Evolutionary conservation across 2,888 invertebrate species (phyloP).

Genomic region (Oscheius sp.): DNA sequence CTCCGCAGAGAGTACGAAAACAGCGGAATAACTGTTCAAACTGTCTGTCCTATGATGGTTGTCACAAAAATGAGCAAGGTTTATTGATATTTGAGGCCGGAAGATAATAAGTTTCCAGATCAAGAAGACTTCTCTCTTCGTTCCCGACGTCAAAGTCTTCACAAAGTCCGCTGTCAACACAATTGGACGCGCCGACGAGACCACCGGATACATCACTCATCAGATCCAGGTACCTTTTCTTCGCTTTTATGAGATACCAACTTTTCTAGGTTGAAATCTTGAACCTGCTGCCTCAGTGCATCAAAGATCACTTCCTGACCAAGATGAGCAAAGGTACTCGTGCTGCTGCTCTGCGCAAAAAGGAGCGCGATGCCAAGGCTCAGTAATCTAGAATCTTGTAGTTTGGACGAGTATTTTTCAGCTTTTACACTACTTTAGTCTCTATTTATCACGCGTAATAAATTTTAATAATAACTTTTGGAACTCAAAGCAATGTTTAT

Average conservation of each 20-base stretch:
- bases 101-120: constrained; percentile 29
- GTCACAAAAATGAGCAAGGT: constrained; percentile 71
- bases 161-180: constrained; percentile 62
- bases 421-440: background rate
- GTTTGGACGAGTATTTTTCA: background rate
- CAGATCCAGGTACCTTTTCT: constrained; percentile 29
- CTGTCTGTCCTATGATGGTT: constrained; percentile 70
- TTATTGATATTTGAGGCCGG: background rate
- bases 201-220: constrained; percentile 62
- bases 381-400: constrained; percentile 39
- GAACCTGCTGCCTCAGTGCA: constrained; percentile 52
- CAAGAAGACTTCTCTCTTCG: constrained; percentile 61
- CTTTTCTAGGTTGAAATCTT: constrained; percentile 53
- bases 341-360: constrained; percentile 65
- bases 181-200: constrained; percentile 65
- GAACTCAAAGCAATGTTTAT: background rate
- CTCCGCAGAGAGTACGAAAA: constrained; percentile 74
- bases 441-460: background rate
- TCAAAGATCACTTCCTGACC: constrained; percentile 58
- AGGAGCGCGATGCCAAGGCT: constrained; percentile 56
- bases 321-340: constrained; percentile 62
- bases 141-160: constrained; percentile 57
- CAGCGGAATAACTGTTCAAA: constrained; percentile 74
- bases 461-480: background rate
- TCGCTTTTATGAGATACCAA: background rate